Evolutionary conservation across 1,140 invertebrate species (phyloP), one percentile per base, ranked within the genome.

Genomic region (Planococcus citri): DNA sequence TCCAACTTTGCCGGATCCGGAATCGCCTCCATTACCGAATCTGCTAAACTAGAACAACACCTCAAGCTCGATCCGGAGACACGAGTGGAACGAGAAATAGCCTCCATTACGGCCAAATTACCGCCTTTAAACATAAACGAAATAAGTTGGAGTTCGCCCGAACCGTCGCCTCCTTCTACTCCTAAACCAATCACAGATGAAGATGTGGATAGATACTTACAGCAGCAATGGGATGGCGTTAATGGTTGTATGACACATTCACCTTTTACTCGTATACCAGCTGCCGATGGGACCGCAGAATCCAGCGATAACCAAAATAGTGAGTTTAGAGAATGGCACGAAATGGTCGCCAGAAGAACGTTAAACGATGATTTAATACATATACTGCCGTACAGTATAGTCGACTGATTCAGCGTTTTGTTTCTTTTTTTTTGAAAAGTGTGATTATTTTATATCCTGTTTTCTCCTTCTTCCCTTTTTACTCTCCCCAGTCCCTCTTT

Each of bases 341-440:
- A 94, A 80, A 86, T 85, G 78, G 81, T 86, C 72, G 83, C 84
- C 72, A 83, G 79, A 79, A 82, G 81, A 77, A 87, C 84, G 74
- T 88, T 82, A 75, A 83, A 83, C 78, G 87, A 82, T 75, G 87
- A 91, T 78, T 81, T 83, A 75, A 82, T 93, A 79, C 85, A 87
- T 80, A 88, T 93, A 83, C 84, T 94, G 85, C 92, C 92, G 82
- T 95, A 95, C 82, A 90, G 92, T 81, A 86, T 93, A 77, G 88
- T 92, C 80, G 90, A 94, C 84, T 93, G 84, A 77, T 9, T n/a
- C n/a, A n/a, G n/a, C n/a, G n/a, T n/a, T n/a, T n/a, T n/a, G n/a
- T n/a, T n/a, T n/a, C n/a, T n/a, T n/a, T n/a, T n/a, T n/a, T 24
- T 14, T 25, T 25, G 17, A 25, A 64, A 64, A 64, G 21, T 64